Conservation (phyloP, 2,797 vertebrate species). For the Poecilia gillii region DNA sequence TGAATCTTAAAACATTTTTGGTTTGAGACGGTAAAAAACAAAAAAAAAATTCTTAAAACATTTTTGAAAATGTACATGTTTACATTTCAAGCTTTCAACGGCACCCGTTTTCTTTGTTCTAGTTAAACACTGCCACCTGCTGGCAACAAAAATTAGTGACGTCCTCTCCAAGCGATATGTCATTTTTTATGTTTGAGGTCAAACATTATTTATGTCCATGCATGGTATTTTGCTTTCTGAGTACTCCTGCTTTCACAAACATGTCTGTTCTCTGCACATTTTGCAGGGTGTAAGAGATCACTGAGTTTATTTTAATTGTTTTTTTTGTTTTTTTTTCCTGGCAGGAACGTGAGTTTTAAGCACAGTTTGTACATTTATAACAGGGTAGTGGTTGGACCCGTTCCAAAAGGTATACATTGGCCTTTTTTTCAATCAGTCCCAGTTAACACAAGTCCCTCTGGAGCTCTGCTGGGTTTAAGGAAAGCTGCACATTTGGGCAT, state of each 20-base stretch:
- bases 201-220: neutral
- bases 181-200: neutral
- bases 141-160: neutral
- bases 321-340: neutral
- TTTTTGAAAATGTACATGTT: too few relatives aligned
- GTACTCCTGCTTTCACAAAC: neutral
- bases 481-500: neutral
- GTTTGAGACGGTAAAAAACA: too few relatives aligned
- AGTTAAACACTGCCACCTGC: neutral
- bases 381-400: neutral
- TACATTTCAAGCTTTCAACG: too few relatives aligned
- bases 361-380: neutral
- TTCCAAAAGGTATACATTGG: neutral
- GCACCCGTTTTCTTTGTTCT: neutral
- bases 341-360: neutral
- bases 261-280: neutral
- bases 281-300: too few relatives aligned
- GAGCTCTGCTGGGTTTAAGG: neutral
- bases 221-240: neutral
- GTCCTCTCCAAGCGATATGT: neutral
- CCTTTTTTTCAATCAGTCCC: neutral
- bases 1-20: too few relatives aligned
- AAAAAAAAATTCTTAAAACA: too few relatives aligned
- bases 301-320: neutral
- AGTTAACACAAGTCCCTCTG: neutral